Percentiles rank a stretch among this genome's conserved stretches.
These are phyloP conservation scores for Labeo rohita DNA, from an alignment of 2,113 vertebrate species.

Conservation along the genomic window DNA sequence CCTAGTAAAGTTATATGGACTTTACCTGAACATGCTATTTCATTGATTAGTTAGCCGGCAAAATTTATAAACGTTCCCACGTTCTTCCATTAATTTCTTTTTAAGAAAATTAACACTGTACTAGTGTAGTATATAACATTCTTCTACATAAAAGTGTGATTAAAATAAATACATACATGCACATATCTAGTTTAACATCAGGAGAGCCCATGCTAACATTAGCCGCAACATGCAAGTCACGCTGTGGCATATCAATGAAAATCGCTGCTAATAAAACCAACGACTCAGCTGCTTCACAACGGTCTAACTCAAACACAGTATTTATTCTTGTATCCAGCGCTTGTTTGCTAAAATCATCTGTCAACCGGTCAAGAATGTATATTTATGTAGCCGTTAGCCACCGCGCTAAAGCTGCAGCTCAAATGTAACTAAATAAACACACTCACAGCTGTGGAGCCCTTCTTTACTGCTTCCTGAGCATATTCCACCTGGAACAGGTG, in stretches of 20 bases:
- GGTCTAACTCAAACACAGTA: neutral
- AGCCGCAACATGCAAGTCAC: conserved; percentile 62
- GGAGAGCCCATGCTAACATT: conserved; percentile 27
- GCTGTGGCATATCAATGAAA: conserved; percentile 22
- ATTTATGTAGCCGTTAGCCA: conserved; percentile 15
- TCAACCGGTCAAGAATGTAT: neutral
- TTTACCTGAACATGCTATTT: neutral
- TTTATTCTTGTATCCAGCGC: neutral
- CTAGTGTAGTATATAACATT: neutral
- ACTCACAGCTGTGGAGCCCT: conserved; percentile 64
- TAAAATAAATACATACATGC: neutral
- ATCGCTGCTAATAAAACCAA: neutral
- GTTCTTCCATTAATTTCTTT: neutral
- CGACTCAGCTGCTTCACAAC: neutral
- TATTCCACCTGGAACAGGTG: conserved; percentile 65
- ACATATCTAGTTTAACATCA: neutral
- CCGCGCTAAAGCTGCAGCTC: neutral
- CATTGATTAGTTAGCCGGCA: neutral
- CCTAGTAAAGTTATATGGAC: neutral
- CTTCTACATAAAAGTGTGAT: neutral
- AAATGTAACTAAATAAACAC: neutral
- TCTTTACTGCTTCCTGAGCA: conserved; percentile 61
- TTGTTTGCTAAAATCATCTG: neutral
- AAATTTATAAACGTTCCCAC: neutral
- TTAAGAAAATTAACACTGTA: neutral